phyloP scores from a whole-genome alignment of 2,888 invertebrate species.

The Drosophila austrosaltans region DNA sequence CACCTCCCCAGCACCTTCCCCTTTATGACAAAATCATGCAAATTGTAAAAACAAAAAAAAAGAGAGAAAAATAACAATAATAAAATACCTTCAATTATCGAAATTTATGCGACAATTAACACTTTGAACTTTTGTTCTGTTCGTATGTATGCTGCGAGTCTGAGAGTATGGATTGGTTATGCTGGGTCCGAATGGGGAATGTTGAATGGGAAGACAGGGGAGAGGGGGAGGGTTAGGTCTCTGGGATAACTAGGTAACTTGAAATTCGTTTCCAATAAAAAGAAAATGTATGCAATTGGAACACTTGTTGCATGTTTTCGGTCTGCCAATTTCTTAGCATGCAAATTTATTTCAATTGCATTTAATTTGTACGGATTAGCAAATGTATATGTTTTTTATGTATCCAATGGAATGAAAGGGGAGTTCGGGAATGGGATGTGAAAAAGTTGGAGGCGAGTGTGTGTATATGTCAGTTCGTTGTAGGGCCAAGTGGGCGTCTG shows the following conservation, averaged over 20 bases:
- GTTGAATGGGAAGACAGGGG: too few species aligned
- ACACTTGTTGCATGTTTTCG: slow-evolving; percentile 69
- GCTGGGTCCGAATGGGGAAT: too few species aligned
- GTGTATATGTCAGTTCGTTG: slow-evolving; percentile 35
- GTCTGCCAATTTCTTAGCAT: slow-evolving; percentile 62
- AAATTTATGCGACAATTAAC: slow-evolving; percentile 74
- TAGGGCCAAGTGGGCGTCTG: slow-evolving; percentile 35
- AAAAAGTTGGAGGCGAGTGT: slow-evolving; percentile 20
- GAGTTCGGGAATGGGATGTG: slow-evolving; percentile 10
- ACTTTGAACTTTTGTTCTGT: slow-evolving; percentile 65
- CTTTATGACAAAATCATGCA: slow-evolving; percentile 6
- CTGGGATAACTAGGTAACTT: slow-evolving; percentile 11
- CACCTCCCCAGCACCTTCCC: neutral
- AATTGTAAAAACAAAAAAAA: neutral
- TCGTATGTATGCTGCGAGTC: neutral
- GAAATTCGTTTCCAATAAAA: slow-evolving; percentile 72
- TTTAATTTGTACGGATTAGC: slow-evolving; percentile 74
- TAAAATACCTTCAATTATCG: slow-evolving; percentile 61
- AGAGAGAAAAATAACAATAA: neutral
- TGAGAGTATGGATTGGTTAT: neutral
- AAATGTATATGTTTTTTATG: slow-evolving; percentile 24
- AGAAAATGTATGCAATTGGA: slow-evolving; percentile 67
- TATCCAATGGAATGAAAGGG: slow-evolving; percentile 5
- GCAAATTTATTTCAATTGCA: slow-evolving; percentile 76
- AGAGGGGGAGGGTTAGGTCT: neutral